Base-by-base conservation (phyloP, 2,113 vertebrate genomes). In the Halichoeres trimaculatus region DNA sequence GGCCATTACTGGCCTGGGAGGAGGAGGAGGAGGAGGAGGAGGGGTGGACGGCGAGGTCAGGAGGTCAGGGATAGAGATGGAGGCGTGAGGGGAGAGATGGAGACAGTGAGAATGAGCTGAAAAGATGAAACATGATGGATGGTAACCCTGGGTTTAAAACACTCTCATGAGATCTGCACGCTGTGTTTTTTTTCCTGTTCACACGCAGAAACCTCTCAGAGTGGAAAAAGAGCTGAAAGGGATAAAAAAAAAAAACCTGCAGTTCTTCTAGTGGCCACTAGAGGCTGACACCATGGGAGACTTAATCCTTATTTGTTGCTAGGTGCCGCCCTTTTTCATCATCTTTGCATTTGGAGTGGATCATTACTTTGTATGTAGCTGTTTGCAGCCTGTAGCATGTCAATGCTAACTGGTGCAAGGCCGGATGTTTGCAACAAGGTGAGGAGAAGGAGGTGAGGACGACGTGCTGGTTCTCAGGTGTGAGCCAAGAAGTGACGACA, bases 1-100 rank as follows among this genome's bases (percentile, higher is more conserved):
- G 95, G 83, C 96, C 97, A 0, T 98, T 98, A 92, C 94, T 96
- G 86, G 96, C 91, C 97, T 99, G 93, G 65, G 79, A 58, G 22
- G 53, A 65, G 63, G 64, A 54, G 83, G 48, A 1, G 34, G 30
- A 30, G 30, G 30, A 30, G 30, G 30, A 30, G 30, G 30, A 30
- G 30, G 30, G 40, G 24, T 55, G 48, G 55, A 59, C 2, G 7
- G 36, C 0, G 19, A 57, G 66, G 47, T 55, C 65, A 52, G 22
- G 66, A 72, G 65, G 77, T 78, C 68, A 65, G 52, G 58, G 41
- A 8, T 16, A 53, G n/a, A 41, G 43, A 69, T 60, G 67, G 67
- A 35, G 55, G 43, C 14, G 40, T 12, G 14, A 34, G 47, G 65
- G 80, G 24, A 26, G 65, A 74, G 54, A 81, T 70, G 41, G 24